Base-by-base conservation (phyloP, 2,888 invertebrate species). In the Tiliacea aurago region DNA sequence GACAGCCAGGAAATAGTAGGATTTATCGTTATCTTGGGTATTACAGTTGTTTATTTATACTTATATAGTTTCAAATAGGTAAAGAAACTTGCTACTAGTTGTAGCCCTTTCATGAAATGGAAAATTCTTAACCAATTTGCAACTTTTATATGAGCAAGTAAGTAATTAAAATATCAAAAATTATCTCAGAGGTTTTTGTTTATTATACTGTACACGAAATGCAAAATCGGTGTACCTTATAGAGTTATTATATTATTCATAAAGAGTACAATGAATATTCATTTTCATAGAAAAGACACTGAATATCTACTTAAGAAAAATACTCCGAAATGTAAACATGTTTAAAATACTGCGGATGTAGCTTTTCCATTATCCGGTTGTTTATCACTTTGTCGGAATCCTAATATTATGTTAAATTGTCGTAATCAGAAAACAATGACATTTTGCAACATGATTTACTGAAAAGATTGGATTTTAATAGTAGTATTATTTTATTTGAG, bases 231-330 rank as follows among this genome's bases (percentile, higher is more conserved):
- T n/a, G 23, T 53, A n/a, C 59, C 37, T 2, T 15, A 13, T 13
- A 59, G 4, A 37, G 10, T 23, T 61, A 23, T 59, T n/a, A 37
- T 13, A n/a, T 4, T 51, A 64, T 43, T 70, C 13, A 5, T n/a
- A 58, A 37, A 59, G 20, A 28, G 3, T 20, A 33, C 61, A 43
- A 51, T 68, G 18, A 58, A 72, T 73, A 70, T 76, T 73, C 58
- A 76, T 79, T 63, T 11, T 41, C n/a, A 37, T 13, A 43, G 23
- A 64, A 83, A 73, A 70, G 70, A 80, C 43, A 62, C 49, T 55
- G 68, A 79, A 76, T 37, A 33, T 13, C 23, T 49, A 64, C 15
- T 59, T 62, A 45, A 64, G 68, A 74, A 76, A 62, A 59, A 69
- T 55, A 20, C 13, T 11, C 4, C 10, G 1, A 23, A 62, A 67